Base-by-base conservation (phyloP, 2,888 invertebrate species). In the Mamestra brassicae region DNA sequence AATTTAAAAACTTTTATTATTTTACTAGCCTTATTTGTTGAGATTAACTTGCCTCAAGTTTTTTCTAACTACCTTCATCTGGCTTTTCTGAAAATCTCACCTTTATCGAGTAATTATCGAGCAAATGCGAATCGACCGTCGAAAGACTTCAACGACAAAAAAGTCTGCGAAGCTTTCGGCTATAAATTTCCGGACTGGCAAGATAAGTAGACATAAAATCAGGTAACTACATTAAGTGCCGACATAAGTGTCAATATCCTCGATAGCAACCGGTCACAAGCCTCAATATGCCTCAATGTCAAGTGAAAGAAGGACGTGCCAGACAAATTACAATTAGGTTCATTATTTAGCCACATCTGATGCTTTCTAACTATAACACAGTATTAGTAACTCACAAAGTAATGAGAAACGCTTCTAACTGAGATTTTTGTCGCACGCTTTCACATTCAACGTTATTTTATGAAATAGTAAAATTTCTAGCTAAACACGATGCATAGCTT, bases 241-340 rank as follows among this genome's bases (percentile, higher is more conserved):
- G 64, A 85, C 75, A 78, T 69, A 80, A 89, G 89, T 91, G 93
- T 93, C 93, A 94, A 94, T 93, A 94, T 95, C 92, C 93, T 93
- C 90, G 86, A 90, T 85, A 81, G 77, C 88, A 89, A 93, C 92
- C 92, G 91, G 93, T 93, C 93, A 91, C 87, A 89, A 84, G 87
- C 89, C 89, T 92, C 95, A 95, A 95, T 96, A 95, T 96, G 87
- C 90, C 89, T 92, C 95, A 96, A 95, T 96, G 96, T 96, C 95
- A 96, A 95, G 94, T 94, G 93, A 96, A 93, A 94, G 94, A 95
- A 89, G 91, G 92, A 92, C 92, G 89, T 92, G 90, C 88, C 84
- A 83, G 76, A 86, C 78, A 90, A 92, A 92, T 91, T 86, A 83
- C 89, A 92, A 92, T 92, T 90, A 91, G 86, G 81, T 85, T 79